Evolutionary conservation across 2,113 vertebrate genomes (phyloP).

Genomic region (Carettochelys insculpta): DNA sequence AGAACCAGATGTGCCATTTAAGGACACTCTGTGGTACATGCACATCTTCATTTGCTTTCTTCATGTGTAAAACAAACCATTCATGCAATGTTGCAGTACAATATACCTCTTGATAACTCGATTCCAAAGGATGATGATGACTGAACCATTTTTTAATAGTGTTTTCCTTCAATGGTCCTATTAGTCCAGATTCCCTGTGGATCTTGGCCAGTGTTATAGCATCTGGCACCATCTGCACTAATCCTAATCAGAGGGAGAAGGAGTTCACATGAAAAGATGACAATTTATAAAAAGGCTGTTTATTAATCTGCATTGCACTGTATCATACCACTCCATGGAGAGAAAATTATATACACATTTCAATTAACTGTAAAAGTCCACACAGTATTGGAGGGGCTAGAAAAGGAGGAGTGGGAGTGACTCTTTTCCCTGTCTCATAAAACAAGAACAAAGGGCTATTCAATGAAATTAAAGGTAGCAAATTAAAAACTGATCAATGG

Average conservation of each 20-base stretch:
- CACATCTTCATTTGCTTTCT: neutral
- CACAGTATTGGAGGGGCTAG: neutral
- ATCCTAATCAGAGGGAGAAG: constrained; percentile 60
- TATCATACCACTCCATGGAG: neutral
- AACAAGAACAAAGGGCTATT: neutral
- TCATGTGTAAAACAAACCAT: neutral
- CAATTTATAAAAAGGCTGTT: neutral
- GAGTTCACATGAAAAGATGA: constrained; percentile 16
- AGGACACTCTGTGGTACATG: neutral
- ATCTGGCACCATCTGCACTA: constrained; percentile 81
- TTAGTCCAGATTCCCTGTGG: constrained; percentile 76
- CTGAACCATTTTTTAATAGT: constrained; percentile 80
- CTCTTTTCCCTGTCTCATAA: neutral
- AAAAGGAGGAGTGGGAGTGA: neutral
- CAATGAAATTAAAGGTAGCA: neutral
- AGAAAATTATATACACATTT: neutral
- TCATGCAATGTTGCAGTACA: constrained; percentile 23
- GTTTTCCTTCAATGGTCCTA: constrained; percentile 79
- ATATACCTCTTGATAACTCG: constrained; percentile 75
- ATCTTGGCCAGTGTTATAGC: constrained; percentile 77
- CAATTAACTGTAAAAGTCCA: neutral
- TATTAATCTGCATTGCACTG: neutral
- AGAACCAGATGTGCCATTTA: neutral
- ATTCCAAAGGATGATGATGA: constrained; percentile 72
- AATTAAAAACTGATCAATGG: neutral